Base-by-base conservation (phyloP, 2,888 invertebrate genomes). In the Lasioglossum malachurum region DNA sequence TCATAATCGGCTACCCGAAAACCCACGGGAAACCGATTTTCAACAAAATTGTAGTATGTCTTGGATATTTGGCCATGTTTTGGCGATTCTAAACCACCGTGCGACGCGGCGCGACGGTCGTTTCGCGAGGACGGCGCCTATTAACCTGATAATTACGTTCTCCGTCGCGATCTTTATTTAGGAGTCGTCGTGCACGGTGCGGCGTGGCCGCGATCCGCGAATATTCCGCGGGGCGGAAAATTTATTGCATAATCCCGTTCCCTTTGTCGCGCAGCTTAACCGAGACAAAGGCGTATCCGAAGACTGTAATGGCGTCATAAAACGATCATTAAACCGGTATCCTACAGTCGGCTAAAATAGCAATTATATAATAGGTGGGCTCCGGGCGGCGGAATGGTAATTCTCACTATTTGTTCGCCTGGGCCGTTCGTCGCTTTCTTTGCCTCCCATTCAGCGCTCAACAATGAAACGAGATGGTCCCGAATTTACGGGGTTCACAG, bases 261-360 rank as follows among this genome's bases (percentile, higher is more conserved):
- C 49, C 53, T 53, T 67, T 67, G 73, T 64, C 44, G n/a, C 73
- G 60, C 35, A 27, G 79, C 60, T 57, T 78, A 72, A 23, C 60
- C 57, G 23, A 46, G 44, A 60, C 73, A 79, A 79, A 46, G 79
- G 60, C 60, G 60, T 7, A 7, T 35, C 64, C 75, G 75, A 78
- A 71, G 71, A 79, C 60, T 71, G 71, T 75, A 85, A 79, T 64
- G 72, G 79, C 60, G 53, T 49, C 72, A 27, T 84, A 79, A 78
- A 84, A 64, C 64, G 71, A 53, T 79, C 79, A 79, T 84, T 85
- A 84, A 84, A 79, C 19, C 72, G 31, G 53, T 46, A 75, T 64
- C 78, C 75, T n/a, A 8, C 35, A 71, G 78, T n/a, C 72, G 27
- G 67, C 44, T 79, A 73, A 75, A 71, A 78, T 64, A 72, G 79